phyloP scores from a whole-genome alignment of 2,888 invertebrate species.

The Ophion ventricosus region DNA sequence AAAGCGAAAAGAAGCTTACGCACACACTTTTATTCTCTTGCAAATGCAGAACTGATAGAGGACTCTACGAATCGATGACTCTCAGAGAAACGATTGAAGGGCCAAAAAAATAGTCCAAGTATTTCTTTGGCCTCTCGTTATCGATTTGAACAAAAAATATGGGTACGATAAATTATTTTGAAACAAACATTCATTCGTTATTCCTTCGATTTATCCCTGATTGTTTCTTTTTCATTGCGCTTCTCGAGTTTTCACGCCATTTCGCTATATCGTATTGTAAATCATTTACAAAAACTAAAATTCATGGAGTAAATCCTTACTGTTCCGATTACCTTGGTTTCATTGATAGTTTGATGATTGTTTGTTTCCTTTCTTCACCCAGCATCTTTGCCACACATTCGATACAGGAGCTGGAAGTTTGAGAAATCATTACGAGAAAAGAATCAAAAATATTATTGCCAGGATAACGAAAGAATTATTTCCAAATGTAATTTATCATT shows the following conservation, averaged over 20 bases:
- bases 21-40: conserved; percentile 14
- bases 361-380: not conserved
- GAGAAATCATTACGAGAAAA: not conserved
- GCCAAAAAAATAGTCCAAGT: not conserved
- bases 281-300: not conserved
- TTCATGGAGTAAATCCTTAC: not conserved
- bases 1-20: conserved; percentile 50
- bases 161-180: too few relatives aligned
- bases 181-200: too few relatives aligned
- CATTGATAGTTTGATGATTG: not conserved
- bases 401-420: not conserved
- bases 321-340: not conserved
- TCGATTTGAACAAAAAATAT: too few relatives aligned
- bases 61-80: conserved; percentile 16
- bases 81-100: not conserved
- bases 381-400: not conserved
- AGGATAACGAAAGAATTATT: not conserved
- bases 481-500: not conserved
- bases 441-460: not conserved
- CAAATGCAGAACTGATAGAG: conserved; percentile 26
- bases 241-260: not conserved
- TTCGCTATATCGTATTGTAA: not conserved
- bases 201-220: not conserved
- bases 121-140: not conserved
- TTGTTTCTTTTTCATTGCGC: not conserved